Evolutionary conservation across 2,113 vertebrate genomes (phyloP).

Genomic region (Hemibagrus wyckioides): DNA sequence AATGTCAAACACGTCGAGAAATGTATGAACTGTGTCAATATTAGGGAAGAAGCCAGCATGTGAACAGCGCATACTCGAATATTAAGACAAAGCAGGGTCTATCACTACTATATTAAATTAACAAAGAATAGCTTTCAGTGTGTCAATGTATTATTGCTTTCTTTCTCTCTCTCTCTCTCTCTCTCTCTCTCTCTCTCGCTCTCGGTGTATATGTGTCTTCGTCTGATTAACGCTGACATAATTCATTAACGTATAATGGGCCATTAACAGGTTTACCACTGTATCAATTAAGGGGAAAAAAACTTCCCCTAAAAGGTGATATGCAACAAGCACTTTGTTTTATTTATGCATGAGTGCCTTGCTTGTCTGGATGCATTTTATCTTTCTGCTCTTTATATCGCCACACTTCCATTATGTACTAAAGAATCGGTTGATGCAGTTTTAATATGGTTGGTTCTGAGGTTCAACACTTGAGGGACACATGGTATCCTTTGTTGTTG

Average conservation of each 20-base stretch:
- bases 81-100: background rate
- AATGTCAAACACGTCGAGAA: background rate
- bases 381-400: constrained; percentile 31
- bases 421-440: constrained; percentile 19
- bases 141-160: background rate
- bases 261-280: constrained; percentile 50
- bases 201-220: background rate
- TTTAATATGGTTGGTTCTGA: constrained; percentile 32
- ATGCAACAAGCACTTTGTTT: constrained; percentile 30
- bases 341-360: constrained; percentile 41
- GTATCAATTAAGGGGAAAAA: constrained; percentile 43
- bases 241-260: constrained; percentile 55
- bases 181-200: background rate
- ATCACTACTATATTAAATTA: background rate
- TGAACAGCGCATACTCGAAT: too few relatives aligned
- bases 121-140: background rate
- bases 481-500: background rate
- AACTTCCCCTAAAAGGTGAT: constrained; percentile 33
- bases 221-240: constrained; percentile 49
- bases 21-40: background rate
- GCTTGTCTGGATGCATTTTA: constrained; percentile 22
- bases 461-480: constrained; percentile 4
- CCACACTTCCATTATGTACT: constrained; percentile 40
- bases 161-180: background rate
- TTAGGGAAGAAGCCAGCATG: background rate